These are phyloP conservation scores for Tenthredo amoena DNA, from an alignment of 2,888 invertebrate genomes.

Conservation along the genomic window DNA sequence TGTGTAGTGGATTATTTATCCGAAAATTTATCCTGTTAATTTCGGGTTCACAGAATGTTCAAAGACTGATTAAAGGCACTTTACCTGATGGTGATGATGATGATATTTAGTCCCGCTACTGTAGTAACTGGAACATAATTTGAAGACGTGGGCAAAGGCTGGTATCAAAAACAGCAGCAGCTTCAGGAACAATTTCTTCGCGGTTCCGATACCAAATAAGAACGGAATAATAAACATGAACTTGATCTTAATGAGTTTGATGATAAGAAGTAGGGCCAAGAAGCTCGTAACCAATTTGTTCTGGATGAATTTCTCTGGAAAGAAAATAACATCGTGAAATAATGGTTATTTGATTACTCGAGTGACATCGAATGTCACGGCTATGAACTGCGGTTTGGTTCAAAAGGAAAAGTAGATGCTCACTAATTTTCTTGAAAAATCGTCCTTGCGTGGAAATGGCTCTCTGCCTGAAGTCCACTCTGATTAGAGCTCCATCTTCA, in stretches of 20 bases:
- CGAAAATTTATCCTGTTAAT: neutral
- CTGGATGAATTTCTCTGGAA: slow-evolving; percentile 88
- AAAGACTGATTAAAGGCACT: neutral
- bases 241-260: slow-evolving; percentile 90
- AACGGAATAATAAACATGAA: slow-evolving; percentile 89
- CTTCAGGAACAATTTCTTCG: slow-evolving; percentile 91
- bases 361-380: neutral
- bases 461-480: slow-evolving; percentile 84
- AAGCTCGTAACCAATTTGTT: slow-evolving; percentile 88
- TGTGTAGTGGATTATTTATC: neutral
- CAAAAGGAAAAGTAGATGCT: slow-evolving; percentile 71
- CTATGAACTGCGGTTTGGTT: neutral
- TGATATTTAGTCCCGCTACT: slow-evolving; percentile 87
- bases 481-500: slow-evolving; percentile 87
- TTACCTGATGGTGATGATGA: slow-evolving; percentile 87
- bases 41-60: slow-evolving; percentile 20
- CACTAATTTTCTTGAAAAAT: slow-evolving; percentile 86
- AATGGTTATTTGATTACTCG: neutral
- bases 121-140: slow-evolving; percentile 91
- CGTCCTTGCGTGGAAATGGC: slow-evolving; percentile 79
- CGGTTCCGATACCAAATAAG: slow-evolving; percentile 89
- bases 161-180: slow-evolving; percentile 90
- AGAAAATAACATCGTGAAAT: slow-evolving; percentile 56
- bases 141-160: slow-evolving; percentile 90
- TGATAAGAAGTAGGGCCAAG: slow-evolving; percentile 87